phyloP scores from a whole-genome alignment of 2,797 vertebrate genomes.

The Acanthurus tractus region DNA sequence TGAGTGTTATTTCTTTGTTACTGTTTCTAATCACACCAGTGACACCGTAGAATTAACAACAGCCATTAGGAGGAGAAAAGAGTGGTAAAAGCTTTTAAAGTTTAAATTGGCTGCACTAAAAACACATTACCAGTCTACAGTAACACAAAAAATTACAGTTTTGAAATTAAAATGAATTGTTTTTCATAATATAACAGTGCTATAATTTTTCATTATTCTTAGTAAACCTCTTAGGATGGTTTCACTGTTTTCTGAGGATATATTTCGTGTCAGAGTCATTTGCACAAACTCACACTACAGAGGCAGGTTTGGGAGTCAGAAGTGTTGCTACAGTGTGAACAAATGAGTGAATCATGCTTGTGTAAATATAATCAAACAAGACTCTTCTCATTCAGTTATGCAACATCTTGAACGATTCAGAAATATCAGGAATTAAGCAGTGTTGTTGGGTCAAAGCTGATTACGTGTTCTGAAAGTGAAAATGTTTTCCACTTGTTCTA shows the following conservation, averaged over 20 bases:
- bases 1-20: background rate
- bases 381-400: background rate
- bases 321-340: background rate
- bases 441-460: slow-evolving; percentile 7
- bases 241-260: background rate
- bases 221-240: background rate
- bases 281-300: slow-evolving; percentile 1
- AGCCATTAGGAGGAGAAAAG: background rate
- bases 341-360: slow-evolving; percentile 8
- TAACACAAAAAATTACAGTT: no score
- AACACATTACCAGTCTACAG: background rate
- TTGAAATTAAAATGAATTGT: no score
- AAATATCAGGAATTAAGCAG: slow-evolving; percentile 7
- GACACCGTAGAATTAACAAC: background rate
- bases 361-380: slow-evolving; percentile 24
- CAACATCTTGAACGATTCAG: slow-evolving; percentile 14
- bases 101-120: background rate
- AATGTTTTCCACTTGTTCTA: slow-evolving; percentile 31
- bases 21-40: background rate
- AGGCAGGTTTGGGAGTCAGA: slow-evolving; percentile 4
- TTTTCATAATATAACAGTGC: background rate
- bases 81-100: background rate
- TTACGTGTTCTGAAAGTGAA: slow-evolving; percentile 25
- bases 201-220: background rate
- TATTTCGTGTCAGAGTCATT: background rate